Percentiles rank a stretch among this genome's conserved stretches.
phyloP scores from a whole-genome alignment of 1,140 invertebrate species.

The Tachypleus tridentatus region DNA sequence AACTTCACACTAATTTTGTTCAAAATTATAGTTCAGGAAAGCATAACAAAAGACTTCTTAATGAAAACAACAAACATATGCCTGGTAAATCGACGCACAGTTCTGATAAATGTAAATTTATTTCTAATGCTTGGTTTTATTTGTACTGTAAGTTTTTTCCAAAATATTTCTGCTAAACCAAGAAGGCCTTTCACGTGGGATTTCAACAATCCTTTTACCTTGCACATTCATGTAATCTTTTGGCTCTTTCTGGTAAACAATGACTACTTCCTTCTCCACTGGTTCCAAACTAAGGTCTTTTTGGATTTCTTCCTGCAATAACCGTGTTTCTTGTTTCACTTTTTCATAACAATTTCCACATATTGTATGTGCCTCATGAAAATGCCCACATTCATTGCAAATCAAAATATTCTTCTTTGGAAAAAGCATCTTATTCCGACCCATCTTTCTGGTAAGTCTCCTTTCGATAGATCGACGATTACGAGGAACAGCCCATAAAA shows the following conservation, averaged over 20 bases:
- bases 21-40: no score
- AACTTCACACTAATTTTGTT: no score
- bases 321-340: constrained; percentile 61
- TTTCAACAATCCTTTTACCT: constrained; percentile 55
- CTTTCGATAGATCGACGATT: constrained; percentile 57
- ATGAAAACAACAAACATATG: no score
- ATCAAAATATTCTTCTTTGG: constrained; percentile 58
- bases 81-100: no score
- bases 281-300: constrained; percentile 48
- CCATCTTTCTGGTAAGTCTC: constrained; percentile 53
- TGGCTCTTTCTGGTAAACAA: constrained; percentile 68
- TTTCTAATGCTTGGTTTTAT: no score
- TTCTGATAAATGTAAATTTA: no score
- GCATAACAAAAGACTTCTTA: no score
- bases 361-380: constrained; percentile 56
- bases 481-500: constrained; percentile 69
- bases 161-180: constrained; percentile 73
- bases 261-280: constrained; percentile 67
- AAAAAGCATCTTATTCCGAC: constrained; percentile 48
- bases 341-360: constrained; percentile 74
- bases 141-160: constrained; percentile 42
- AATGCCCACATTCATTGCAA: constrained; percentile 65
- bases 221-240: constrained; percentile 33
- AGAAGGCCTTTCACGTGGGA: constrained; percentile 53
- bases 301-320: constrained; percentile 59